Conservation (phyloP, 2,113 vertebrate genomes). For the Cricetomys ansorgei region DNA sequence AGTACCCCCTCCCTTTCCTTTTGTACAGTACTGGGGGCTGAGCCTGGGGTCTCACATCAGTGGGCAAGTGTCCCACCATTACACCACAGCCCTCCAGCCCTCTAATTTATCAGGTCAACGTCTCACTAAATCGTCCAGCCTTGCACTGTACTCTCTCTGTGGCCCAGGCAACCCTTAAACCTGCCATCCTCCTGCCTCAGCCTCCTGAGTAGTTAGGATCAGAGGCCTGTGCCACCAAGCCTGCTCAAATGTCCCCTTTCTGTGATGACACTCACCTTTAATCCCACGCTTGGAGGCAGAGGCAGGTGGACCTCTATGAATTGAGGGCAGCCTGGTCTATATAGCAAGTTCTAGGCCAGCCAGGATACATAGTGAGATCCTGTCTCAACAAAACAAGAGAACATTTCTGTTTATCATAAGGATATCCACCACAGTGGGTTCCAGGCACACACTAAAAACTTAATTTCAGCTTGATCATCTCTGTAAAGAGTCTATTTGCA, state of each 20-base stretch:
- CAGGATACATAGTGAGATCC: background rate
- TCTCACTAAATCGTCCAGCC: background rate
- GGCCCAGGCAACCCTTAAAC: too few species aligned
- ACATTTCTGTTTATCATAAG: background rate
- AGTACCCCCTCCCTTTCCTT: too few species aligned
- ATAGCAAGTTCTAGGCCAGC: background rate
- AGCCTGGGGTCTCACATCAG: background rate
- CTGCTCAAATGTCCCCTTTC: background rate
- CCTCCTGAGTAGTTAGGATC: too few species aligned
- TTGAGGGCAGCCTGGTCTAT: background rate
- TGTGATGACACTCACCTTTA: background rate
- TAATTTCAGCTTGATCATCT: background rate
- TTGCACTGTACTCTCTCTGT: background rate
- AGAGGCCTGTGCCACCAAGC: background rate
- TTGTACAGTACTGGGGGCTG: background rate
- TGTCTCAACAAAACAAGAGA: background rate
- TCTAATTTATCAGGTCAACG: background rate
- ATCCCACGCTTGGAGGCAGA: background rate
- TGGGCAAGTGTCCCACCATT: too few species aligned
- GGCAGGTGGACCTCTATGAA: background rate
- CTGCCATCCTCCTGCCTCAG: background rate
- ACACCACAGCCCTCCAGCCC: too few species aligned
- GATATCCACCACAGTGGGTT: background rate
- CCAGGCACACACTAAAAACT: background rate
- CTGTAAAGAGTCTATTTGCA: background rate